Conservation (phyloP, 1,140 invertebrate species). For the Aradophagus sp. region DNA sequence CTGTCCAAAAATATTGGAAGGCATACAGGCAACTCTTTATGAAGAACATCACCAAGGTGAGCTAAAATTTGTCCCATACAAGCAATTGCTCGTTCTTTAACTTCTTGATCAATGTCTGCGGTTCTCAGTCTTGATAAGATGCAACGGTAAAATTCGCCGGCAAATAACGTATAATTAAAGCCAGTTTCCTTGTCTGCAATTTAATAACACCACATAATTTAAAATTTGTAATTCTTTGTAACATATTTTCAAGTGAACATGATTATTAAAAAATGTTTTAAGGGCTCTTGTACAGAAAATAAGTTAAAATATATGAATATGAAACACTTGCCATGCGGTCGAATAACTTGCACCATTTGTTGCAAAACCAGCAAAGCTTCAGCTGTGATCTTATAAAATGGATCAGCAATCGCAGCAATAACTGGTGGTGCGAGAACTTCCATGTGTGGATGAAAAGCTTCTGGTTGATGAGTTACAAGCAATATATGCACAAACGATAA, state of each 20-base stretch:
- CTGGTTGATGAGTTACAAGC: constrained; percentile 87
- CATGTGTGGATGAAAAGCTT: constrained; percentile 84
- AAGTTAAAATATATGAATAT: too few relatives aligned
- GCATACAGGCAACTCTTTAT: constrained; percentile 86
- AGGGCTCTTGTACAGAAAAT: too few relatives aligned
- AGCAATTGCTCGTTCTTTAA: constrained; percentile 97
- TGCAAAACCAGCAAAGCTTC: constrained; percentile 95
- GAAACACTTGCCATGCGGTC: constrained; percentile 88
- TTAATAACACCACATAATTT: constrained; percentile 7
- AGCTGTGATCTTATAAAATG: constrained; percentile 98
- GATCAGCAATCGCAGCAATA: constrained; percentile 91
- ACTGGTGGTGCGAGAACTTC: constrained; percentile 89
- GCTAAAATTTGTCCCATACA: constrained; percentile 97
- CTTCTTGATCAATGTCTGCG: constrained; percentile 98
- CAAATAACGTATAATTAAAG: constrained; percentile 87
- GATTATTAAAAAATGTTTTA: constrained; percentile 11
- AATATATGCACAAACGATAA: constrained; percentile 93
- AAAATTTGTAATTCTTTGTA: not conserved
- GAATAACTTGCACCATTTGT: constrained; percentile 94
- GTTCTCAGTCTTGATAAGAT: constrained; percentile 90
- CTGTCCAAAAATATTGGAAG: constrained; percentile 96
- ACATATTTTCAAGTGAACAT: constrained; percentile 1
- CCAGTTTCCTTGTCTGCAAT: constrained; percentile 75
- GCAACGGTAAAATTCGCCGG: constrained; percentile 88
- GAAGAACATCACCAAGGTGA: constrained; percentile 88